These are phyloP conservation scores for Danio choprae DNA, from an alignment of 2,797 vertebrate species.

Conservation along the genomic window DNA sequence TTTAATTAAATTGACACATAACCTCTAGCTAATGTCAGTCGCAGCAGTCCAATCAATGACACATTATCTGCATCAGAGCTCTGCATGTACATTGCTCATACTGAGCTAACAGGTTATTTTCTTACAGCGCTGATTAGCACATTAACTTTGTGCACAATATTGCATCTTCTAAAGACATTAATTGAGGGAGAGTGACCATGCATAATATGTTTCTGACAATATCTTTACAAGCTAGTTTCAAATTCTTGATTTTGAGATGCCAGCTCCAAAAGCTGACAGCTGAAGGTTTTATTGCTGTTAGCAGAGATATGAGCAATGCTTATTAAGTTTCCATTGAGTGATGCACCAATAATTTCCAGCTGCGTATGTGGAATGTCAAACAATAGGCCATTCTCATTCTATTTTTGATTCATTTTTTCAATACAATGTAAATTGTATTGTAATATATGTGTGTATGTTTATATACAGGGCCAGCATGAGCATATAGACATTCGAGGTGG, in stretches of 20 bases:
- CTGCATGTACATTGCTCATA: neutral
- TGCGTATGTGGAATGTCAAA: conserved; percentile 7
- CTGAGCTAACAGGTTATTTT: conserved; percentile 22
- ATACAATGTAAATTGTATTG: too few relatives aligned
- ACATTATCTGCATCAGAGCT: conserved; percentile 22
- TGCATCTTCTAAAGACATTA: conserved; percentile 12
- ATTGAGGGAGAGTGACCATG: conserved; percentile 34
- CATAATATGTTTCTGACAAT: conserved; percentile 17
- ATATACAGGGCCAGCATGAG: too few relatives aligned
- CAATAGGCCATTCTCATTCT: neutral
- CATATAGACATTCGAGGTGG: too few relatives aligned
- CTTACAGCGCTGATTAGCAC: neutral
- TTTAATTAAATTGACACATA: conserved; percentile 37
- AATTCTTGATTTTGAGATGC: conserved; percentile 1
- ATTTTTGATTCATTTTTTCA: too few relatives aligned
- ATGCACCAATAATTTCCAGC: conserved; percentile 15
- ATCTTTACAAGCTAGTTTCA: neutral
- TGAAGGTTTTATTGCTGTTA: conserved; percentile 14
- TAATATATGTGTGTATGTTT: too few relatives aligned
- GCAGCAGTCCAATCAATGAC: conserved; percentile 29
- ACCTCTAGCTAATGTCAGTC: conserved; percentile 35
- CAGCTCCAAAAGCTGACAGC: neutral
- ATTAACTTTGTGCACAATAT: conserved; percentile 21
- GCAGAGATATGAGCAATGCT: conserved; percentile 23
- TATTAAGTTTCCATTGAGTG: conserved; percentile 34